Base-by-base conservation (phyloP, 92 coral and sea anemone species). In the Zoanthus solanderi region DNA sequence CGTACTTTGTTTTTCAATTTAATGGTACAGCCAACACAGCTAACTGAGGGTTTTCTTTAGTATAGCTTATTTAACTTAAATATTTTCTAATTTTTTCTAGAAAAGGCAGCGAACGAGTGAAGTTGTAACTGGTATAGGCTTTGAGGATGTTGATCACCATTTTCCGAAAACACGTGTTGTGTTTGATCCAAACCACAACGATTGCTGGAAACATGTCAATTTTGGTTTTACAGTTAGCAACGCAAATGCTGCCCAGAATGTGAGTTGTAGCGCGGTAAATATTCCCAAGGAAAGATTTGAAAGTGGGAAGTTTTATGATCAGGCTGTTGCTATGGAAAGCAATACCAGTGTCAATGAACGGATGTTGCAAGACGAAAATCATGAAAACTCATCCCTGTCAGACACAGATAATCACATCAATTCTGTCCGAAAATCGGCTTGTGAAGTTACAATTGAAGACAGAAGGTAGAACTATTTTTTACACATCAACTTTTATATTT, bases 401-500 rank as follows among this genome's bases (percentile, higher is more conserved):
- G 46, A 46, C 34, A 81, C 85, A 18, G 85, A 81, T 37, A 81
- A 81, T 71, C 47, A 60, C 1, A 23, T 81, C 4, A 81, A 81
- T 37, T 11, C 85, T 23, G 58, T 18, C 28, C 61, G 85, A 28
- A 81, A 81, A 44, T 46, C 85, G 65, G 14, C 85, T 28, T 81
- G 85, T 63, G 60, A 81, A 65, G 85, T 81, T 81, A 47, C 65
- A 23, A 66, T 81, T 6, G 85, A 81, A 81, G 85, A 81, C 85
- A 81, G 85, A 81, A 81, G 85, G 85, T 81, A 80, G 31, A 5
- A 30, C 9, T 23, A 75, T 46, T 45, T 16, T 11, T 5, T 8
- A 7, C 9, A 17, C 5, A 57, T 7, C 9, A 31, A 15, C 16
- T 42, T 4, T 31, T 44, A 10, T 73, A 16, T 44, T 75, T 37